Evolutionary conservation across 1,140 invertebrate species (phyloP).

Genomic region (Lepidurus couesii): DNA sequence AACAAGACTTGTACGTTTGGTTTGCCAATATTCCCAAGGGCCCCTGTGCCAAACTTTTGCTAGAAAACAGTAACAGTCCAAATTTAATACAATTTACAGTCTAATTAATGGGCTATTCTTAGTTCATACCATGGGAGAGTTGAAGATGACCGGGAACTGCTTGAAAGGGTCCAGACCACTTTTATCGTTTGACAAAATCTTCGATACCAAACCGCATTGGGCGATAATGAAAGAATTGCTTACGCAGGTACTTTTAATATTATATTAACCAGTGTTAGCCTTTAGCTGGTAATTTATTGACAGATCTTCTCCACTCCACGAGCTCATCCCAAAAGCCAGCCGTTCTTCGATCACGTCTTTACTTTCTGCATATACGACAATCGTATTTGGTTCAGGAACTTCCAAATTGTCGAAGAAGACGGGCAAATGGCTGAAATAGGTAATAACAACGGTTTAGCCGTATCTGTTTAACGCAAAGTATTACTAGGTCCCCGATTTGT

Average conservation of each 20-base stretch:
- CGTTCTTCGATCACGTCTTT: conserved; percentile 97
- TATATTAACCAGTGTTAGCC: not conserved
- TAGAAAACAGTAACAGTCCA: conserved; percentile 78
- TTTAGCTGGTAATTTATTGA: conserved; percentile 41
- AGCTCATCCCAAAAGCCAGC: conserved; percentile 96
- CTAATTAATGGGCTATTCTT: conserved; percentile 43
- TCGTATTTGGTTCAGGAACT: conserved; percentile 97
- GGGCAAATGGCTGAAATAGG: conserved; percentile 92
- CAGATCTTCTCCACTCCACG: conserved; percentile 93
- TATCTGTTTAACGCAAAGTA: conserved; percentile 29
- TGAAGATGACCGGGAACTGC: conserved; percentile 97
- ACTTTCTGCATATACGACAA: conserved; percentile 89
- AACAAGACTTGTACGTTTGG: conserved; percentile 93
- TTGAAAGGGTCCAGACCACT: conserved; percentile 88
- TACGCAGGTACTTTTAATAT: conserved; percentile 49
- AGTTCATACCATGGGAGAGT: conserved; percentile 96
- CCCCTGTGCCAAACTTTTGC: conserved; percentile 90
- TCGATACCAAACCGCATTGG: conserved; percentile 74
- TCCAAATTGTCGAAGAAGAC: conserved; percentile 94
- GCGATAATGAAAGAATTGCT: conserved; percentile 84
- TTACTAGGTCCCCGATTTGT: conserved; percentile 80
- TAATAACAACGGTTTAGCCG: conserved; percentile 37
- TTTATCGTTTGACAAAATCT: conserved; percentile 89
- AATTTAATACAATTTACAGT: not conserved
- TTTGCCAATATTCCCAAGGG: conserved; percentile 77